phyloP scores from a whole-genome alignment of 2,113 vertebrate genomes.

The Lophura nycthemera region DNA sequence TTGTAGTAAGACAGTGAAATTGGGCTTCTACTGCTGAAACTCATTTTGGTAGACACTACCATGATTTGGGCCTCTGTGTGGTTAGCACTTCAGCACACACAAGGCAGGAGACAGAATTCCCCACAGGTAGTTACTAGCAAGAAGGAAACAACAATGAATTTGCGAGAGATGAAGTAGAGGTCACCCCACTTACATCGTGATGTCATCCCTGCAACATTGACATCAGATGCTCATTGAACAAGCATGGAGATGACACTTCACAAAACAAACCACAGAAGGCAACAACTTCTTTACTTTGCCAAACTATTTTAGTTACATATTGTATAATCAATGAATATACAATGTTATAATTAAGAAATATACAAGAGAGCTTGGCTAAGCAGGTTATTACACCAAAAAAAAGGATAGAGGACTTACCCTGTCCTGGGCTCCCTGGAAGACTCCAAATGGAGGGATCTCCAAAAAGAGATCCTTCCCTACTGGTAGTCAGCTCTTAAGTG shows the following conservation, averaged over 20 bases:
- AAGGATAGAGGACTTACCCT: no score
- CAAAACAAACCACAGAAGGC: not conserved
- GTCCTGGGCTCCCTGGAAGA: no score
- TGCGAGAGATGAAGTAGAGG: not conserved
- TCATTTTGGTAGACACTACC: not conserved
- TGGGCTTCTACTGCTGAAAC: not conserved
- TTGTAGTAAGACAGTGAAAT: not conserved
- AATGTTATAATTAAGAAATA: no score
- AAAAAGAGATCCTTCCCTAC: no score
- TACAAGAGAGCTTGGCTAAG: no score
- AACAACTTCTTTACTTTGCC: not conserved
- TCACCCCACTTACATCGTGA: fast-evolving
- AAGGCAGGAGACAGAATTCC: not conserved
- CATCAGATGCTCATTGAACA: not conserved
- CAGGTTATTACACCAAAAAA: no score
- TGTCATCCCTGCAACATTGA: fast-evolving
- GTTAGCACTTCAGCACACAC: not conserved
- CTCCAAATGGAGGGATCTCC: no score
- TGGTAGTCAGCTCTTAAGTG: no score
- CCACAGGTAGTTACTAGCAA: not conserved
- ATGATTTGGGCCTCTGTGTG: not conserved
- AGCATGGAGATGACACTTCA: not conserved
- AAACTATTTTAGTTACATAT: not conserved
- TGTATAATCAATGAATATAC: no score
- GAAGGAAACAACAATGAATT: not conserved